A percentile compares a stretch with the other conserved stretches of the same genome.
Conservation (phyloP, 1,140 invertebrate species). For the Neodiprion lecontei region DNA sequence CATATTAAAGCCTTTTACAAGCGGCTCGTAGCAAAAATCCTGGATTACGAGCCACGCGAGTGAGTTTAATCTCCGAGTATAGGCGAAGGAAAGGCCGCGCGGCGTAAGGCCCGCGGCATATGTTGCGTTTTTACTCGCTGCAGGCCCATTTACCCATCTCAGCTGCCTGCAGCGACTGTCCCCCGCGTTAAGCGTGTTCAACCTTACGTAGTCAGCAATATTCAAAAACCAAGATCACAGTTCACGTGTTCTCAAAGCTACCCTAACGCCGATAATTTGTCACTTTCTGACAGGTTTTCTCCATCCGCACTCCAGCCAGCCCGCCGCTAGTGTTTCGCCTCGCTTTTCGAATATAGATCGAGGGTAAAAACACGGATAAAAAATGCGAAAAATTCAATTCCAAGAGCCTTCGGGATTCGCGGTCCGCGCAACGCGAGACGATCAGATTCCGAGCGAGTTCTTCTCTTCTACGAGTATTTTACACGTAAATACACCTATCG, state of each 20-base stretch:
- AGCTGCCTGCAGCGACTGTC: background rate
- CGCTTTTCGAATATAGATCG: too few relatives aligned
- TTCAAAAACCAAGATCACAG: background rate
- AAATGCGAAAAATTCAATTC: too few relatives aligned
- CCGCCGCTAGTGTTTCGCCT: too few relatives aligned
- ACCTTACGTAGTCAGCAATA: background rate
- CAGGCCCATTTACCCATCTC: background rate
- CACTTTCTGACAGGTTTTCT: background rate
- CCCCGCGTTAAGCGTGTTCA: background rate
- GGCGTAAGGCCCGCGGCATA: background rate
- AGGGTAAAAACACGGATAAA: too few relatives aligned
- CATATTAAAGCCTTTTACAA: constrained; percentile 32
- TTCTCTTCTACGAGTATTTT: too few relatives aligned
- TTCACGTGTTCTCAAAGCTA: background rate
- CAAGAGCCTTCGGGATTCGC: too few relatives aligned
- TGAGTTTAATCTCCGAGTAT: constrained; percentile 1
- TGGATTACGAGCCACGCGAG: background rate
- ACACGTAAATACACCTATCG: too few relatives aligned
- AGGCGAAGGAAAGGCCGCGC: background rate
- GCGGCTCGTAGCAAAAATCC: background rate
- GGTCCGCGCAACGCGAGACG: too few relatives aligned
- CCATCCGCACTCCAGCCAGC: background rate
- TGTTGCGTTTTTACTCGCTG: background rate
- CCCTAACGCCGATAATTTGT: background rate
- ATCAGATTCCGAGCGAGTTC: too few relatives aligned